Conservation (phyloP, 1,140 invertebrate genomes). For the Hylyphantes graminicola region DNA sequence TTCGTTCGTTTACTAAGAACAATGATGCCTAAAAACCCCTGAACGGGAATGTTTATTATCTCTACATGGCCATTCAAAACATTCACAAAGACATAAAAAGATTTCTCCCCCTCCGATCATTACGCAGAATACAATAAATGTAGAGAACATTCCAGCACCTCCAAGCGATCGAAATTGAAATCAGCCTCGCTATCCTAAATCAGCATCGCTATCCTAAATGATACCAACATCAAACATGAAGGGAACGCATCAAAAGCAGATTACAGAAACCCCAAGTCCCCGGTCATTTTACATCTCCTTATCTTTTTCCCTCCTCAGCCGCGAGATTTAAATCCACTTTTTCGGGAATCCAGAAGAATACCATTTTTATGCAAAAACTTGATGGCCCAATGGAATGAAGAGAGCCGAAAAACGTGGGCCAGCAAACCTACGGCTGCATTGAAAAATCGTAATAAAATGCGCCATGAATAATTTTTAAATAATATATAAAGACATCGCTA, state of each 20-base stretch:
- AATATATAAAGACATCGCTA: slow-evolving; percentile 49
- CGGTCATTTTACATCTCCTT: slow-evolving; percentile 48
- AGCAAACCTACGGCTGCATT: slow-evolving; percentile 41
- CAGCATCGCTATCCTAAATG: slow-evolving; percentile 52
- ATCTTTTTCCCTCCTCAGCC: slow-evolving; percentile 26
- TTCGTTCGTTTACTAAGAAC: too few relatives aligned
- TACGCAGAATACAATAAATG: slow-evolving; percentile 7
- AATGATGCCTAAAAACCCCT: too few relatives aligned
- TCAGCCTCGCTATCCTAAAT: slow-evolving; percentile 50
- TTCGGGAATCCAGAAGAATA: slow-evolving; percentile 36
- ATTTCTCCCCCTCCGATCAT: slow-evolving; percentile 25
- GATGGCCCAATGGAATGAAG: slow-evolving; percentile 48
- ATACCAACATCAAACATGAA: slow-evolving; percentile 41
- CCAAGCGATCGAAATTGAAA: slow-evolving; percentile 39
- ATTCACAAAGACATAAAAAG: neutral
- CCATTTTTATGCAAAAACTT: slow-evolving; percentile 55
- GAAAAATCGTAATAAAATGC: slow-evolving; percentile 59
- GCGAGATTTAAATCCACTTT: slow-evolving; percentile 55
- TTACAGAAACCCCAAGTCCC: slow-evolving; percentile 35
- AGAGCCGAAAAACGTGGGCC: slow-evolving; percentile 13
- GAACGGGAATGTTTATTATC: too few relatives aligned
- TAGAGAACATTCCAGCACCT: neutral
- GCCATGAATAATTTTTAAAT: slow-evolving; percentile 58
- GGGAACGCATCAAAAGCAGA: slow-evolving; percentile 25
- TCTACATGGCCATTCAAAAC: too few relatives aligned